Base-by-base conservation (phyloP, 35 echinoderm and acorn worm species). In the Ptychodera flava region DNA sequence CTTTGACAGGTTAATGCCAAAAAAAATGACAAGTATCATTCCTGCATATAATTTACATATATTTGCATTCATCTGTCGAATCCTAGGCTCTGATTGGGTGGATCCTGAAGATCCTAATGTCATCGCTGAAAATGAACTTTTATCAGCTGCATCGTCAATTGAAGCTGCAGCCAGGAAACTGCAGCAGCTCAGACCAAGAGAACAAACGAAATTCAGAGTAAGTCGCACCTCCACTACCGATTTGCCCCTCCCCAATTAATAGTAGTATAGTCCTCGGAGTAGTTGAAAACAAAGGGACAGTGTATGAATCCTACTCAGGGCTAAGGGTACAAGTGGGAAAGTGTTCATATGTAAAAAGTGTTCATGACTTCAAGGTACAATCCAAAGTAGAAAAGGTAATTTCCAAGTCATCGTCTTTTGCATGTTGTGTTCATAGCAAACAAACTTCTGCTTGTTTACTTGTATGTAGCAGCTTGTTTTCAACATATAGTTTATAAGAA, bases 51-150 rank as follows among this genome's bases (percentile, higher is more conserved):
- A 64, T 64, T 64, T 64, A 22, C 45, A 64, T 64, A 64, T 64
- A 64, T 64, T 64, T 64, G 22, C 45, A 12, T 64, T 64, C 22
- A 64, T 64, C 45, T 12, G 22, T 12, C 22, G 45, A 12, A 64
- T 83, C n/a, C 0, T 36, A 97, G 95, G 95, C 36, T 79, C 92
- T 90, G 95, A 97, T 81, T 97, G 95, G 95, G 92, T 97, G 0
- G 92, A 97, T 77, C 95, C 95, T 77, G 95, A 97, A 30, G 95
- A 97, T 38, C 95, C 95, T 28, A 91, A 97, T 38, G 95, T 97
- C 6, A 93, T 97, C 38, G 95, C 95, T 36, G 95, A 97, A 82
- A 97, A 97, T 37, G 95, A 97, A 81, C 87, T 97, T 1, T 85
- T 97, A 14, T 91, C 92, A 85, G 95, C 95, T 36, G 95, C 95